A percentile compares a stretch with the other conserved stretches of the same genome.
phyloP scores from a whole-genome alignment of 2,113 vertebrate species.

The Brienomyrus longianalis region DNA sequence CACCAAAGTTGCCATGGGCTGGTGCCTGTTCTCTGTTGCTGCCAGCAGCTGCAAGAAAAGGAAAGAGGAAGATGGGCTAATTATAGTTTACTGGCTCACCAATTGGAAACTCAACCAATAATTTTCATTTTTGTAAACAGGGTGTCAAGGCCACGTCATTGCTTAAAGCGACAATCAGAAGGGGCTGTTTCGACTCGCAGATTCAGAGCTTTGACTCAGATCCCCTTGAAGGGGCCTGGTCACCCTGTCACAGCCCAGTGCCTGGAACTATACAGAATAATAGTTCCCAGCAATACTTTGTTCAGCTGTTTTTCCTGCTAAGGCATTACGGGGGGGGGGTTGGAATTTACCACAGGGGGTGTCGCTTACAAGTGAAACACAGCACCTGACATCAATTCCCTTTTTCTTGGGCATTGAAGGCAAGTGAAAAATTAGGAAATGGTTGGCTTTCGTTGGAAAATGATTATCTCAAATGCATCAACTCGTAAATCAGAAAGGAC shows the following conservation, averaged over 20 bases:
- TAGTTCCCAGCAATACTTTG: conserved; percentile 33
- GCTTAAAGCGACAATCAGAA: not conserved
- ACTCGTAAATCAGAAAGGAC: not conserved
- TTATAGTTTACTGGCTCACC: conserved; percentile 26
- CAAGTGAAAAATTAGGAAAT: not conserved
- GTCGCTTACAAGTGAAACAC: conserved; percentile 21
- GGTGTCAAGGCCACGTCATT: conserved; percentile 8
- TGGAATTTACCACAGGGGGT: conserved; percentile 37
- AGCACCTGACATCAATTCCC: not conserved
- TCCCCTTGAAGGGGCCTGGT: conserved; percentile 33
- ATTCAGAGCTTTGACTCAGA: conserved; percentile 9
- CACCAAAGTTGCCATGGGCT: not conserved
- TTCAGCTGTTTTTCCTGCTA: conserved; percentile 41
- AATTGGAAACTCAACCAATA: conserved; percentile 22
- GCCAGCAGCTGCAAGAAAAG: conserved; percentile 15
- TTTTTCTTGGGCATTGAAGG: not conserved
- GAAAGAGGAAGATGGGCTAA: conserved; percentile 27
- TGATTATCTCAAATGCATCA: not conserved
- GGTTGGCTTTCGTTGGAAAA: not conserved
- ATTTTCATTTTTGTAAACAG: conserved; percentile 24
- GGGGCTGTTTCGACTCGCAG: conserved; percentile 22
- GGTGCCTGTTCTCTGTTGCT: not conserved
- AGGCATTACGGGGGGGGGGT: conserved; percentile 35
- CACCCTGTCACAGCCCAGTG: conserved; percentile 31
- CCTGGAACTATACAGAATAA: conserved; percentile 35